Percentiles rank a stretch among this genome's conserved stretches.
These are phyloP conservation scores for Muntiacus muntjak DNA, from an alignment of 2,113 vertebrate species.

Conservation along the genomic window DNA sequence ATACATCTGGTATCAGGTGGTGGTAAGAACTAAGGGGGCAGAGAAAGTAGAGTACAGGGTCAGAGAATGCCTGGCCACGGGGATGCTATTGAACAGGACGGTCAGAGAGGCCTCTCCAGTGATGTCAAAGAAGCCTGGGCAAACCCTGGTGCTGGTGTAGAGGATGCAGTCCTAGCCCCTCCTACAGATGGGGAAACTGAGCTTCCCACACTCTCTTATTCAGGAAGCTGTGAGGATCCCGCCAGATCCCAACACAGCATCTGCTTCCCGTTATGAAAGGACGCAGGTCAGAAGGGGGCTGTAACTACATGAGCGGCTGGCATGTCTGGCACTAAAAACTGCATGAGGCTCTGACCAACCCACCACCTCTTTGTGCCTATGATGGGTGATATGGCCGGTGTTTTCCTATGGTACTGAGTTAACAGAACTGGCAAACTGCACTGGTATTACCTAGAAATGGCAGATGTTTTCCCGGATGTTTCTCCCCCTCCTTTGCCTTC, in stretches of 20 bases:
- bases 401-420: not conserved
- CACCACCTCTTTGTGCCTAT: not conserved
- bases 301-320: not conserved
- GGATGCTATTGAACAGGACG: not conserved
- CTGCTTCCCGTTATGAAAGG: not conserved
- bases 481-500: not conserved
- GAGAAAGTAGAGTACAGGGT: not conserved
- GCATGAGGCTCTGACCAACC: accelerated
- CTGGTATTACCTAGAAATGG: not conserved
- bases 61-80: not conserved
- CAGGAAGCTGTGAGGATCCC: not conserved
- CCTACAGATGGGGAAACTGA: not conserved
- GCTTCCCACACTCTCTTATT: not conserved
- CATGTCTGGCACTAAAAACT: accelerated
- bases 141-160: accelerated
- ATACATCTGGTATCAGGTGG: not conserved
- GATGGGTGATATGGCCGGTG: accelerated
- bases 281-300: not conserved
- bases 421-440: not conserved
- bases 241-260: not conserved
- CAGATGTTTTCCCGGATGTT: not conserved
- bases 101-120: not conserved
- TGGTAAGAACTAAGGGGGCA: not conserved
- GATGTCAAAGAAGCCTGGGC: not conserved
- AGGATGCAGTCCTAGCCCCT: not conserved